Conservation (phyloP, 2,113 vertebrate genomes). For the Chaetodon trifascialis region DNA sequence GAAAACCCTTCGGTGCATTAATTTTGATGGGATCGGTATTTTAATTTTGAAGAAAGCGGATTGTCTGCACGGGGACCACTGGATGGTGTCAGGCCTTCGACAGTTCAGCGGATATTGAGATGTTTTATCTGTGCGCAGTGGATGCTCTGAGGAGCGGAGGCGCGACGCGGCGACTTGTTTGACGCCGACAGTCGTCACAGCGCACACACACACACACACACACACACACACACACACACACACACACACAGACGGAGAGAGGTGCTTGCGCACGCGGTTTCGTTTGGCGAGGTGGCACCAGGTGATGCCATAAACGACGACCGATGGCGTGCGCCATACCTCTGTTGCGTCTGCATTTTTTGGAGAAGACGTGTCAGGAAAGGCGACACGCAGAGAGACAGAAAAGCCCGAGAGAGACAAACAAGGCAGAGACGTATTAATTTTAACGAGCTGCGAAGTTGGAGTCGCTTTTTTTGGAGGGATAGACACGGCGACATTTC, state of each 20-base stretch:
- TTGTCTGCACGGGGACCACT: conserved; percentile 23
- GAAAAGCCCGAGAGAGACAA: conserved; percentile 8
- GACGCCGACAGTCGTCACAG: conserved; percentile 58
- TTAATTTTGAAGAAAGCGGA: conserved; percentile 14
- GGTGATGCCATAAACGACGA: conserved; percentile 52
- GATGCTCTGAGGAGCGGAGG: conserved; percentile 49
- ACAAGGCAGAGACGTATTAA: conserved; percentile 26
- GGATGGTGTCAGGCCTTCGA: conserved; percentile 16
- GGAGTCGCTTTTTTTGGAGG: conserved; percentile 21
- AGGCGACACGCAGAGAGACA: conserved; percentile 12
- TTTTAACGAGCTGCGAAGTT: conserved; percentile 68
- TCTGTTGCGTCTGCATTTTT: conserved; percentile 20
- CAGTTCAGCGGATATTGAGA: conserved; percentile 67
- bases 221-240: neutral
- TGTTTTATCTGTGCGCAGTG: conserved; percentile 60
- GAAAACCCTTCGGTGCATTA: conserved; percentile 24
- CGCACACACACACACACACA: neutral
- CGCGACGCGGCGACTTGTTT: conserved; percentile 58
- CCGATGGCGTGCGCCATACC: conserved; percentile 48
- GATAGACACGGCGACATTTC: conserved; percentile 38
- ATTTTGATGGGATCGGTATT: conserved; percentile 35
- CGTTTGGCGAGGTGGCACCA: conserved; percentile 67
- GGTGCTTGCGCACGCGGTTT: conserved; percentile 20
- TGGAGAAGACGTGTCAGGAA: conserved; percentile 10
- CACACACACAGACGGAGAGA: neutral